Base-by-base conservation (phyloP, 2,797 vertebrate genomes). In the Molothrus aeneus region DNA sequence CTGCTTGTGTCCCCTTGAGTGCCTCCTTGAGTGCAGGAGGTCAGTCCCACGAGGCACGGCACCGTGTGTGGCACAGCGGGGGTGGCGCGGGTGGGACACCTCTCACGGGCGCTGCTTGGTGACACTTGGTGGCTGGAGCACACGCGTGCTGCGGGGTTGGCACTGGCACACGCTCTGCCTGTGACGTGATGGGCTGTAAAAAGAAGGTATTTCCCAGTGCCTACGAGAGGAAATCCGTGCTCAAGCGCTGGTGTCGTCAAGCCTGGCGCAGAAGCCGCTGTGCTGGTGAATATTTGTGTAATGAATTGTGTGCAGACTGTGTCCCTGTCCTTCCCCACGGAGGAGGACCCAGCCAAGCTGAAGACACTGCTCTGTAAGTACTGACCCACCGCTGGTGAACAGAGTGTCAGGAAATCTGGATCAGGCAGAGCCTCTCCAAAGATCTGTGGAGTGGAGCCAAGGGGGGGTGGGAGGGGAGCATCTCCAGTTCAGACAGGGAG, bases 291-390 rank as follows among this genome's bases (percentile, higher is more conserved):
- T 80, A 6, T 70, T 59, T 80, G 32, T 79, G 66, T 64, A 60
- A 77, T 21, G 32, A 84, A 40, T 28, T 73, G 28, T 66, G 77
- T 57, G 48, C 73, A 64, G 63, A 54, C 34, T 70, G 17, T 80
- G 85, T 51, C 70, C 63, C 72, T 90, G 51, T 57, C 80, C 83
- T 64, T 74, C 53, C 64, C 80, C 56, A 18, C 2, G 0, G 70
- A 85, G 90, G 83, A 91, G 70, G 83, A 92, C 60, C 60, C 82
- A 86, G 48, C 28, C 71, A 68, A 61, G 78, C 66, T 14, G 82
- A 94, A 94, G 96, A 94, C 32, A 2, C 71, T 87, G 56, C 74
- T 93, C 68, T 0, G 83, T 95, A 94, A 95, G 95, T 95, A 95
- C 88, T 86, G 51, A 90, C 28, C 28, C 7, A 2, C 74, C 61